Evolutionary conservation across 2,797 vertebrate genomes (phyloP), one percentile per base, ranked within the genome.

Genomic region (Chaetophractus vellerosus): DNA sequence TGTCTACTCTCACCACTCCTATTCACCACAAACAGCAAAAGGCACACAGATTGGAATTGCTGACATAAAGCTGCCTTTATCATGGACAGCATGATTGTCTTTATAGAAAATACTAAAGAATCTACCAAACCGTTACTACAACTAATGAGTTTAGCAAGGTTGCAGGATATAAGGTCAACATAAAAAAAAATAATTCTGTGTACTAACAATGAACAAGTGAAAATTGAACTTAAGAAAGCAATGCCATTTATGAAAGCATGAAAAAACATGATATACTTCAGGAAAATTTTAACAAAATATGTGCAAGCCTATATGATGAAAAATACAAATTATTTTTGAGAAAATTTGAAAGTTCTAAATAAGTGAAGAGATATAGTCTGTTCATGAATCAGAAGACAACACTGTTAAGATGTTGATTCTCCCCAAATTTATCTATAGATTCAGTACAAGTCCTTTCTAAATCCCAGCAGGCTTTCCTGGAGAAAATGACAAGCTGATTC

Each of bases 401-500:
- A 76, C 16, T 69, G 28, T 63, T 90, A 72, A 94, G 61, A 90
- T 78, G 69, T 71, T 41, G 6, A 90, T 16, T 48, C 48, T 78
- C 45, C 63, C 88, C n/a, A 84, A 85, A 79, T 10, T 84, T 33
- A 82, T 38, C 57, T 79, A 76, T 5, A 88, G 52, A 84, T 24
- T 84, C 28, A 75, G 8, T 52, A 36, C 19, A 92, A 31, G 87
- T 90, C n/a, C 59, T 93, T 94, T 76, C 91, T 81, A 82, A 74
- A 57, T 69, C 18, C 55, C 9, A 69, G 11, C 18, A 89, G 36
- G 52, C 50, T 93, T 93, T 71, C 83, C 64, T 69, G 14, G 28
- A 69, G 41, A 80, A 91, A 86, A 36, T 52, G 50, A 61, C 28
- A 78, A 52, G 6, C 21, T 90, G 48, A 92, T 76, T 89, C 48